Percentiles rank a stretch among this genome's conserved stretches.
phyloP scores from a whole-genome alignment of 2,888 invertebrate genomes.

The Drosophila paramelanica region DNA sequence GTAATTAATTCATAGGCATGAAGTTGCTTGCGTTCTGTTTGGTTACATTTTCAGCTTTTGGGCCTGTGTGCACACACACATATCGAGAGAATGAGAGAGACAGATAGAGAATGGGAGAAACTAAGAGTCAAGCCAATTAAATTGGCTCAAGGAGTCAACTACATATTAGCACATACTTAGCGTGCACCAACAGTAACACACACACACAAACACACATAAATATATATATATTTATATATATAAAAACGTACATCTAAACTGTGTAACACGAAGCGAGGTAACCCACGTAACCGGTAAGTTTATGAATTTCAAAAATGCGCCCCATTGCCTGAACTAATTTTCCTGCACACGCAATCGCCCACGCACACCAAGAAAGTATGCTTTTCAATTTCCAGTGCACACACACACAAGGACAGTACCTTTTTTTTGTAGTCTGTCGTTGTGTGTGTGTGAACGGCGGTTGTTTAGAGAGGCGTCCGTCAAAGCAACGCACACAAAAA shows the following conservation, averaged over 20 bases:
- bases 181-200: conserved; percentile 14
- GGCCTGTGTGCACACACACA: conserved; percentile 25
- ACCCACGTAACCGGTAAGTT: conserved; percentile 55
- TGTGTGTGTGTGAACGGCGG: conserved; percentile 23
- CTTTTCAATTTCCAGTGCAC: conserved; percentile 50
- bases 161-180: conserved; percentile 75
- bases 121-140: conserved; percentile 62
- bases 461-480: conserved; percentile 53
- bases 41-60: conserved; percentile 38
- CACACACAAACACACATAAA: not conserved
- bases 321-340: conserved; percentile 73
- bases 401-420: conserved; percentile 15
- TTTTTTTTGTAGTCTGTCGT: conserved; percentile 8
- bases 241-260: conserved; percentile 7
- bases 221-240: conserved; percentile 6
- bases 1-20: conserved; percentile 78
- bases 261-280: conserved; percentile 21
- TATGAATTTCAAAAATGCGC: conserved; percentile 77
- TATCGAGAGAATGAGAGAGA: not conserved
- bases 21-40: conserved; percentile 70
- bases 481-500: conserved; percentile 30
- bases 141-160: conserved; percentile 73
- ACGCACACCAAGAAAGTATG: conserved; percentile 17
- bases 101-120: not conserved
- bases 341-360: conserved; percentile 52